Conservation (phyloP, 2,113 vertebrate genomes). For the Mesembrinibis cayennensis region DNA sequence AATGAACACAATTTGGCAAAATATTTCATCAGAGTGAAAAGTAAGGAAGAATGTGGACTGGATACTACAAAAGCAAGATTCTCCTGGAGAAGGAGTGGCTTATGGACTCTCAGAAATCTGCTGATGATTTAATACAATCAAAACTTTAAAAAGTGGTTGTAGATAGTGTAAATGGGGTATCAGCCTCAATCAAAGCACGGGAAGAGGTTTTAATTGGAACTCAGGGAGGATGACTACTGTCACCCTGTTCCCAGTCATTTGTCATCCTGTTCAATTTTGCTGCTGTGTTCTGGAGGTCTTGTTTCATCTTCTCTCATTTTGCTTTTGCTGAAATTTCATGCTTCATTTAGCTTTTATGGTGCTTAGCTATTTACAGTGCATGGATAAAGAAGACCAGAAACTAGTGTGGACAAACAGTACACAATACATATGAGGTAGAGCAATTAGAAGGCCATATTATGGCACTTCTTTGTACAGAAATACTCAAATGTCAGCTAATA, state of each 20-base stretch:
- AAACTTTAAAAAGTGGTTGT: not conserved
- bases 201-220: not conserved
- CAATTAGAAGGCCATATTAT: not conserved
- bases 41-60: not conserved
- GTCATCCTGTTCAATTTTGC: not conserved
- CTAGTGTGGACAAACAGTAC: not conserved
- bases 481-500: not conserved
- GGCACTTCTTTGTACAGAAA: not conserved
- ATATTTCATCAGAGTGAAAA: not conserved
- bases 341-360: not conserved
- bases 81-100: not conserved
- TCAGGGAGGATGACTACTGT: not conserved
- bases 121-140: rapidly evolving
- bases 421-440: rapidly evolving
- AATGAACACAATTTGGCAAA: not conserved
- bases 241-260: not conserved
- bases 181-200: rapidly evolving
- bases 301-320: not conserved
- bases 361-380: not conserved
- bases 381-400: not conserved
- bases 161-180: not conserved
- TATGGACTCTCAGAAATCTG: not conserved
- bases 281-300: not conserved
- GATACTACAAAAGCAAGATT: not conserved
- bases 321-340: not conserved